Base-by-base conservation (phyloP, 1,140 invertebrate species). In the Amphibalanus amphitrite region DNA sequence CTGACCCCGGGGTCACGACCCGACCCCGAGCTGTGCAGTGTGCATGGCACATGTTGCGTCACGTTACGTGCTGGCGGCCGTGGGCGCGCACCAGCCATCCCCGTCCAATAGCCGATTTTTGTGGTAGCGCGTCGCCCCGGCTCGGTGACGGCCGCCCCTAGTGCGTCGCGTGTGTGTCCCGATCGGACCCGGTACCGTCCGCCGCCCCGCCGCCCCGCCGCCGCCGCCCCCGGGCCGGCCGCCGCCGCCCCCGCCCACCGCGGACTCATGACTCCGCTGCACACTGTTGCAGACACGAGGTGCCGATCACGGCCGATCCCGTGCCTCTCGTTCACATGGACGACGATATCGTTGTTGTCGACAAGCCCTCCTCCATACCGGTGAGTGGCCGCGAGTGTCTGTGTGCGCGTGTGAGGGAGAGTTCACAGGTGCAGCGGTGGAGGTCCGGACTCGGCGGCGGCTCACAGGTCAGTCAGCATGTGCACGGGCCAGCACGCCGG, bases 291-390 rank as follows among this genome's bases (percentile, higher is more conserved):
- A 96, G 95, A 88, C 95, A 97, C 87, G 95, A 98, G 88, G 91
- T 95, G 82, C 93, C 94, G 79, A 93, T 97, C 82, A 90, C 91
- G 82, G 90, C 89, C 82, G 88, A 91, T 84, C 88, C 89, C 79
- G 92, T 98, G 84, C 90, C 91, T 82, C 90, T 99, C 82, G 89
- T 99, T 80, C 89, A 93, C 85, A 93, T 97, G 86, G 93, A 93
- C 86, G 92, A 97, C 82, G 93, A 98, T 85, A 86, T 98, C 84
- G 88, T 99, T 82, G 97, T 99, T 81, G 91, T 99, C 80, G 95
- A 99, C 87, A 99, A 99, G 88, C 97, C 97, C 78, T 90, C 95
- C 79, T 99, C 96, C 82, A 95, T 99, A 84, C 97, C 97, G 82
- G 94, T 85, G 79, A 82, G 80, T 82, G 71, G 28, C n/a, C 38